phyloP scores from a whole-genome alignment of 1,140 invertebrate genomes.

The Parapsyche elsis region DNA sequence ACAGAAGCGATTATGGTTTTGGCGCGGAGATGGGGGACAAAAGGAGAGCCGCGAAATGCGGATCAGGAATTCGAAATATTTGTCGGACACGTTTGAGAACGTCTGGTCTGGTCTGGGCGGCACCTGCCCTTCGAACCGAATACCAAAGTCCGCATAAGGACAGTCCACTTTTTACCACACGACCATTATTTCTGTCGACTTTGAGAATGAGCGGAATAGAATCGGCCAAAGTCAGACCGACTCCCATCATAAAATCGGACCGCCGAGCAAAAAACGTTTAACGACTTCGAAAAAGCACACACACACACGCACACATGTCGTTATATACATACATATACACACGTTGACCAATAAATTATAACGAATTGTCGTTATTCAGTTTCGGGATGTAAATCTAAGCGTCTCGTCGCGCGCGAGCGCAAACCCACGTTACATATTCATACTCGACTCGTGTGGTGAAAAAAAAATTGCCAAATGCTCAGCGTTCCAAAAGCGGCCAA shows the following conservation, averaged over 20 bases:
- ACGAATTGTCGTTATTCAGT: too few relatives aligned
- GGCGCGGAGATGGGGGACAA: background rate
- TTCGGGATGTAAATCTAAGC: too few relatives aligned
- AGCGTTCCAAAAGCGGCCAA: too few relatives aligned
- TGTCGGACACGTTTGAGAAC: conserved; percentile 30
- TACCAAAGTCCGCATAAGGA: conserved; percentile 27
- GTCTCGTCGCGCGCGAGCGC: too few relatives aligned
- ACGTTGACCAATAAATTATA: too few relatives aligned
- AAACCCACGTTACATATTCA: too few relatives aligned
- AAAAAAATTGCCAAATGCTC: too few relatives aligned
- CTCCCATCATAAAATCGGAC: conserved; percentile 21
- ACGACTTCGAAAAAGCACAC: background rate
- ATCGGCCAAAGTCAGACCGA: conserved; percentile 24
- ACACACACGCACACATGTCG: too few relatives aligned
- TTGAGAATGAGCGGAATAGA: conserved; percentile 42
- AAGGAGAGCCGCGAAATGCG: background rate
- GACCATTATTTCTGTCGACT: conserved; percentile 40
- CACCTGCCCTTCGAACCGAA: conserved; percentile 44
- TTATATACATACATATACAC: too few relatives aligned
- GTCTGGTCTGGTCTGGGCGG: conserved; percentile 8
- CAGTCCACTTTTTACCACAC: conserved; percentile 31
- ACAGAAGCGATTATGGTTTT: too few relatives aligned
- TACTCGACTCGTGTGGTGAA: too few relatives aligned
- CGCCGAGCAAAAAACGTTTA: background rate
- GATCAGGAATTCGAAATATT: conserved; percentile 1